These are phyloP conservation scores for Toxotes jaculatrix DNA, from an alignment of 2,113 vertebrate genomes.

Conservation along the genomic window DNA sequence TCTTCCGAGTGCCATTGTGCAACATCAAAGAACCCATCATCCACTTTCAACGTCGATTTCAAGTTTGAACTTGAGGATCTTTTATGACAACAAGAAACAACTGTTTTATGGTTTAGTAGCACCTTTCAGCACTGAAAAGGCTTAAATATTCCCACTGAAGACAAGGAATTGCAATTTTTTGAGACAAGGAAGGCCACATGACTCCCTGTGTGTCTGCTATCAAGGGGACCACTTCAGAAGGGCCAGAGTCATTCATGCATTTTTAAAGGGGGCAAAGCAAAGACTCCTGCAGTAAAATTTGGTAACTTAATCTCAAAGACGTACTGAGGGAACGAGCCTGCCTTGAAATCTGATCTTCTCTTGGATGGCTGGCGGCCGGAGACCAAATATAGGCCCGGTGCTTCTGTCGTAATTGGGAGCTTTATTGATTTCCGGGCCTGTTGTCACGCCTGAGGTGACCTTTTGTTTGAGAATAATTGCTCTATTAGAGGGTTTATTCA, in stretches of 20 bases:
- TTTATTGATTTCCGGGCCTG: slow-evolving; percentile 83
- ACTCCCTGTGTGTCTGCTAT: slow-evolving; percentile 18
- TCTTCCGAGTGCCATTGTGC: not conserved
- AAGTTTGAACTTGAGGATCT: not conserved
- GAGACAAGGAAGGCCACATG: slow-evolving; percentile 15
- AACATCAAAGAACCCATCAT: not conserved
- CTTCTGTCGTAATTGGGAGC: slow-evolving; percentile 76
- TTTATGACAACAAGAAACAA: not conserved
- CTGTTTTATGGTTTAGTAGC: not conserved
- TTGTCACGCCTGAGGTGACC: slow-evolving; percentile 83
- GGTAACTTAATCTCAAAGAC: slow-evolving; percentile 64
- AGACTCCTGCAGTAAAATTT: slow-evolving; percentile 49
- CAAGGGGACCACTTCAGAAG: slow-evolving; percentile 20
- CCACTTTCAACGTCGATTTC: not conserved
- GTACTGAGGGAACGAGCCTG: slow-evolving; percentile 47
- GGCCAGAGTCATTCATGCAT: slow-evolving; percentile 43
- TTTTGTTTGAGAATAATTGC: slow-evolving; percentile 87
- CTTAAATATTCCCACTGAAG: not conserved
- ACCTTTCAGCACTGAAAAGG: not conserved
- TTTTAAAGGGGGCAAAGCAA: slow-evolving; percentile 40
- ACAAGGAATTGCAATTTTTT: not conserved
- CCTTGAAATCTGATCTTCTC: slow-evolving; percentile 70
- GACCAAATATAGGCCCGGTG: slow-evolving; percentile 64
- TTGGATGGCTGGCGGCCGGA: slow-evolving; percentile 48
- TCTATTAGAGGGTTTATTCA: slow-evolving; percentile 84